phyloP scores from a whole-genome alignment of 1,140 invertebrate species.

The Camponotus floridanus region DNA sequence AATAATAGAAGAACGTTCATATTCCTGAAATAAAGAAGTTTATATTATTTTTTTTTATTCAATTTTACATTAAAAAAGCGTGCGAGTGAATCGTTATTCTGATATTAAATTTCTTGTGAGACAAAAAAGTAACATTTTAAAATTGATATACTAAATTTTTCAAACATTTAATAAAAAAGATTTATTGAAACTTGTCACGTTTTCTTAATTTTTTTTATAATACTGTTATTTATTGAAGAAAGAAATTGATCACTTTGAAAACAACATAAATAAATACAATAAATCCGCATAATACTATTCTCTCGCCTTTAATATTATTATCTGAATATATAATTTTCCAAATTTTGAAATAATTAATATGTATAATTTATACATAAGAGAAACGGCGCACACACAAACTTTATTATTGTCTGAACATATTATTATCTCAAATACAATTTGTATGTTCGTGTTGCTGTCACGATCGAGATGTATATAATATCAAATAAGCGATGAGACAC shows the following conservation, averaged over 20 bases:
- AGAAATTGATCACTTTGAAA: conserved; percentile 23
- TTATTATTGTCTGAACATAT: background rate
- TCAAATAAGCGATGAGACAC: conserved; percentile 8
- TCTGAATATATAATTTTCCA: background rate
- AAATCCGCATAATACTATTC: background rate
- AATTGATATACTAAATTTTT: background rate
- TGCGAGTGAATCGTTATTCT: background rate
- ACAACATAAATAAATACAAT: background rate
- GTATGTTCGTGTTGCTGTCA: conserved; percentile 18
- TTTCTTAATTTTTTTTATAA: background rate
- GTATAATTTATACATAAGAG: background rate
- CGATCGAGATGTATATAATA: conserved; percentile 3
- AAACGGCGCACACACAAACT: too few relatives aligned
- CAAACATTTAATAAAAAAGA: background rate
- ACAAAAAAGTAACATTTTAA: background rate
- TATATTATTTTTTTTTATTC: conserved; percentile 43
- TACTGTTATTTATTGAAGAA: background rate
- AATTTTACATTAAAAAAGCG: background rate
- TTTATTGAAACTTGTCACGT: background rate
- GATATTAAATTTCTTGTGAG: background rate
- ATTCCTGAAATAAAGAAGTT: conserved; percentile 20
- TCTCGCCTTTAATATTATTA: background rate
- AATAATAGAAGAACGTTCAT: conserved; percentile 35
- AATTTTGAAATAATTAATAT: background rate
- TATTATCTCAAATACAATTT: background rate